Base-by-base conservation (phyloP, 2,113 vertebrate genomes). In the Lampris incognitus region DNA sequence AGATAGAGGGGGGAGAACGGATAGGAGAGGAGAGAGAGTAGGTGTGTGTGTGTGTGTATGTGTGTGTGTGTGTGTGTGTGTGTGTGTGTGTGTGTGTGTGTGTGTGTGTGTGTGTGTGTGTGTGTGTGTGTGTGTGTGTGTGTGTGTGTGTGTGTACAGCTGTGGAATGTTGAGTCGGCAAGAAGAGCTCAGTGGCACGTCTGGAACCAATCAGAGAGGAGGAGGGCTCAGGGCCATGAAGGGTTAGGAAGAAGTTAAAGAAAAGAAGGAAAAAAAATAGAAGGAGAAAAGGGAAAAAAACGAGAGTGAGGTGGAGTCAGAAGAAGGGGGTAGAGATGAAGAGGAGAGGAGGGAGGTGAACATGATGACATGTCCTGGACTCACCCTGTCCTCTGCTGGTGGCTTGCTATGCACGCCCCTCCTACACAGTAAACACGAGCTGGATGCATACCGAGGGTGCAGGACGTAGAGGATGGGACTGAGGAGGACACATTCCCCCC, bases 151-250 rank as follows among this genome's bases (percentile, higher is more conserved):
- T 55, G 88, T 90, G 86, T 93, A 91, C 89, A 93, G 90, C 88
- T 92, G 90, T 89, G 92, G 91, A 93, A 93, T 94, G 94, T 93
- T 86, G 91, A 94, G 91, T 93, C 91, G 85, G 92, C 88, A 90
- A 92, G 90, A 89, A 91, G 88, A 92, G 89, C 90, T 91, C 90
- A 92, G 89, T 89, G 89, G 87, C 88, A 91, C 72, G 91, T 92
- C 93, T 93, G 91, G 91, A 92, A 91, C 89, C 90, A 93, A 94
- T 94, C 92, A 92, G 87, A 81, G 48, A 70, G 69, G 49, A 85
- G 75, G 76, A 85, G 79, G 59, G 84, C 81, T 74, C 76, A 88
- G 84, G 86, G 89, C 87, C 85, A 69, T 40, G 72, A 83, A 71
- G 88, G 87, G 81, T 84, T 85, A 88, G 76, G 77, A 64, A 50